Base-by-base conservation (phyloP, 2,113 vertebrate genomes). In the Pyrgilauda ruficollis region DNA sequence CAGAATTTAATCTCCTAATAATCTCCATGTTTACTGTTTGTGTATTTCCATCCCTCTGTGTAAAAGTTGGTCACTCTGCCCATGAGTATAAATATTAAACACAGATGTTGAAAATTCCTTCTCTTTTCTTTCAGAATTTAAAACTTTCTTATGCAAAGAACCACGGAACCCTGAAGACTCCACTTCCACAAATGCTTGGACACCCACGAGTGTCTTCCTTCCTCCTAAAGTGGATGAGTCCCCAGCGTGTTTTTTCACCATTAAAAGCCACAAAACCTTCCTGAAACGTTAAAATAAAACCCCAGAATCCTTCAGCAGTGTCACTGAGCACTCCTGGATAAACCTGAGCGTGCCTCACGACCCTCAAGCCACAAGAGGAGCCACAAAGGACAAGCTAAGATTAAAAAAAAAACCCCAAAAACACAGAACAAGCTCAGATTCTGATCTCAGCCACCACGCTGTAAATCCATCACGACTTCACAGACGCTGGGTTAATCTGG, bases 281-380 rank as follows among this genome's bases (percentile, higher is more conserved):
- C 16, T 1, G 2, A 0, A 39, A 39, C 0, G 0, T 26, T 26
- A 24, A 75, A 67, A 53, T 39, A n/a, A 75, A 73, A 39, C 0
- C 15, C 23, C 52, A 3, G 4, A 10, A 37, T 7, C 44, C 7
- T 37, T 28, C 68, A 66, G 86, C 59, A 11, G 59, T 0, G 22
- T 9, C 33, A 24, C 0, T 20, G n/a, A 41, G 52, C 23, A 1
- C 13, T 21, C 23, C 28, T n/a, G 69, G 46, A 39, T 28, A 39
- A 75, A 75, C 7, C 22, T 30, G 77, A 74, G 44, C 0, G 0
- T 0, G 12, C 28, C 3, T 1, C 28, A 28, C 4, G 4, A 62
- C 28, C 41, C n/a, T 56, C 46, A 43, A 43, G 9, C 52, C 62
- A 28, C 39, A 15, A 11, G 16, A 44, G 13, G 9, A 56, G 9